Evolutionary conservation across 2,113 vertebrate species (phyloP), one percentile per base, ranked within the genome.

Genomic region (Atlantisia rogersi): DNA sequence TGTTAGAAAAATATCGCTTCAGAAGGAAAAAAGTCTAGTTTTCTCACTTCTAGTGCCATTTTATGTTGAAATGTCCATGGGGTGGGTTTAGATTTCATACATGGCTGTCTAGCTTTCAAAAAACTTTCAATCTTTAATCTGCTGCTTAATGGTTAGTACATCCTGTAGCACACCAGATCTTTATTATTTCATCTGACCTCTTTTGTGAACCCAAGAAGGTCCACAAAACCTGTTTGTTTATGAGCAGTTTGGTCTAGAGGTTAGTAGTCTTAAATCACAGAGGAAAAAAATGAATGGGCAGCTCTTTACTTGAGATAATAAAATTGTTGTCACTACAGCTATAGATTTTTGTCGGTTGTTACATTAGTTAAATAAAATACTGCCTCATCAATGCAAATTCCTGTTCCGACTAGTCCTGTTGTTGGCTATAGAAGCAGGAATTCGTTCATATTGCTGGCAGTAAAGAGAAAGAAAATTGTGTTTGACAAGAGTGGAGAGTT

Each of bases 101-200:
- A 64, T 79, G 80, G 55, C 91, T 95, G 88, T 94, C 94, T 81
- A 95, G 88, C 76, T 95, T 96, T 96, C 96, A 94, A 85, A 85
- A 96, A 96, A 92, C 92, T 95, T 96, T 94, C 96, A 93, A 93
- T 97, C 96, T 95, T 95, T 96, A 97, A 96, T 96, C 94, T 87
- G 82, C 90, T 93, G 63, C 94, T 96, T 96, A 95, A 97, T 95
- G 92, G 92, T 88, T 96, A 96, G 87, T 90, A 93, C 92, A 96
- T 97, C 96, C 96, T 95, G 92, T 96, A 76, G 70, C 84, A 92
- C 76, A 94, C 77, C 91, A 92, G 90, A 29, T 94, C 94, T 94
- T 95, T 94, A 95, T 97, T 96, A 96, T 96, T 97, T 92, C 96
- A 91, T 92, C 76, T 95, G 96, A 97, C 95, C 91, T 91, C 56